Base-by-base conservation (phyloP, 2,113 vertebrate genomes). In the Empidonax traillii region DNA sequence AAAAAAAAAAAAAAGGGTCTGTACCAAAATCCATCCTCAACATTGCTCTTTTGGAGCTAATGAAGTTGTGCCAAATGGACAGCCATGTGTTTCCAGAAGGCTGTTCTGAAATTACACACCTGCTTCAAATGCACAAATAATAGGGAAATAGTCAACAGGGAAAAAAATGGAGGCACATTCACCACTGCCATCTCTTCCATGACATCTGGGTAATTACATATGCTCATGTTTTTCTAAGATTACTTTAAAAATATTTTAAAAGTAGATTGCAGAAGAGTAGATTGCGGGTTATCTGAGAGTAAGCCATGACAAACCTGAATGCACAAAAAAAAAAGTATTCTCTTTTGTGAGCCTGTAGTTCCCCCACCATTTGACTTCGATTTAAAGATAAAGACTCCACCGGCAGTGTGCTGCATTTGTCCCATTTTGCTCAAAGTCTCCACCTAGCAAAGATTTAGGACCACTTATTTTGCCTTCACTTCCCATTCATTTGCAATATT, bases 1-100 rank as follows among this genome's bases (percentile, higher is more conserved):
- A 59, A 67, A 58, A n/a, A n/a, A n/a, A n/a, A n/a, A 24, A 3
- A 12, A 33, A 67, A 39, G 3, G 2, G 0, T 56, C 15, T 59
- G 15, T 37, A 37, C 4, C 68, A 76, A 67, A 80, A 93, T 59
- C 10, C 2, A 22, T 28, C 22, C 10, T 58, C 0, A 0, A 17
- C 8, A 7, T 58, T 58, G 47, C 12, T 67, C 14, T 24, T 0
- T 16, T 49, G 18, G 24, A 86, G 25, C 3, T 62, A 55, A 55
- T 51, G 44, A 52, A 49, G 10, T 41, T 83, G 33, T 41, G 17
- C 31, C 39, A 61, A 23, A 18, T 22, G 20, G 35, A 59, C 12
- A 4, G 2, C 9, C 10, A 12, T 49, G 0, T 68, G 8, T 37
- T 91, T 55, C 61, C 61, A 39, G 43, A 47, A 56, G 7, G 27